Conservation (phyloP, 2,797 vertebrate species). For the Bovichtus diacanthus region DNA sequence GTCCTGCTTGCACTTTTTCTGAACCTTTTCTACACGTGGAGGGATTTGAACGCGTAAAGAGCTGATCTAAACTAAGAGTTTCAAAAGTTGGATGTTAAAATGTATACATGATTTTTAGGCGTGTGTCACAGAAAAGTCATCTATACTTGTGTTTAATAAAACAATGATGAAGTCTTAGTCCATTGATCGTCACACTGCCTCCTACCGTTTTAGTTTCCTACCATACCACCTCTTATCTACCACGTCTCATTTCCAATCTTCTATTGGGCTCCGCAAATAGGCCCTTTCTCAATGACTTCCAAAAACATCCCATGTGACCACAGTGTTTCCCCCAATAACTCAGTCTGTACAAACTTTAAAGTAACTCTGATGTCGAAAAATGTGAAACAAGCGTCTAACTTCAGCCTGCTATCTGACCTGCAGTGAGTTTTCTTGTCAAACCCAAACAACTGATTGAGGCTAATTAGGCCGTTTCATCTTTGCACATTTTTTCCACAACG, state of each 20-base stretch:
- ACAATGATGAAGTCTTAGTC: neutral
- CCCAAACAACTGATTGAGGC: neutral
- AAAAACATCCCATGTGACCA: neutral
- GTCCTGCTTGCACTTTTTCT: too few species aligned
- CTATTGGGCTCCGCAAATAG: too few species aligned
- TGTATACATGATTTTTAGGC: too few species aligned
- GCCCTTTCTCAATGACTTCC: neutral
- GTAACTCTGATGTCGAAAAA: neutral
- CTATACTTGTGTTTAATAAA: neutral
- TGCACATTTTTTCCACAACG: neutral
- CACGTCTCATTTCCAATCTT: neutral
- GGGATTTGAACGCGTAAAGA: too few species aligned
- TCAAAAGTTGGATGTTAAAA: too few species aligned
- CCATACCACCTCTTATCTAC: neutral
- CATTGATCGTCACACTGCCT: neutral
- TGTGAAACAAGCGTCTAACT: neutral
- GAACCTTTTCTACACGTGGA: too few species aligned
- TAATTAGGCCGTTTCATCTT: neutral
- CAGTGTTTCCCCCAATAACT: neutral
- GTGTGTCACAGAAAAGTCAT: too few species aligned
- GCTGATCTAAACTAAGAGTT: too few species aligned
- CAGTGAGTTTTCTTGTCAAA: neutral
- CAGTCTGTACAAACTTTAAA: neutral
- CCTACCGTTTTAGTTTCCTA: neutral
- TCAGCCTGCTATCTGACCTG: neutral